Conservation (phyloP, 2,113 vertebrate species). For the Esox niger region DNA sequence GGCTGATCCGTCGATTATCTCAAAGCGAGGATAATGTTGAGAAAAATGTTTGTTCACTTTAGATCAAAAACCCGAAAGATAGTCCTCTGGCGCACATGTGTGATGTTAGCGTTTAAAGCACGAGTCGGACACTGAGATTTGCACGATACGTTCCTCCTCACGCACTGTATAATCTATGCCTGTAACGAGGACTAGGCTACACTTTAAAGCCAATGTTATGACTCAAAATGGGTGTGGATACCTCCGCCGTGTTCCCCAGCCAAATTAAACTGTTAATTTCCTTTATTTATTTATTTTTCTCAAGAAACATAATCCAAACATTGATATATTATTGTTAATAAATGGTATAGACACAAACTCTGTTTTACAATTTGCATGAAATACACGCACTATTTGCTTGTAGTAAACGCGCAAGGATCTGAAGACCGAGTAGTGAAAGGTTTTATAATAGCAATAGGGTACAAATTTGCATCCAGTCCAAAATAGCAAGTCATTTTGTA, state of each 20-base stretch:
- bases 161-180: conserved; percentile 10
- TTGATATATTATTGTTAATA: neutral
- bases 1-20: neutral
- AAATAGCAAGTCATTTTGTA: too few relatives aligned
- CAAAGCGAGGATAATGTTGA: neutral
- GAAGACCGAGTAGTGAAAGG: conserved; percentile 59
- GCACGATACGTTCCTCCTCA: neutral
- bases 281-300: too few relatives aligned
- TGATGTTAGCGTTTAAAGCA: neutral
- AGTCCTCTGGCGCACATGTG: neutral
- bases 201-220: conserved; percentile 87
- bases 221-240: conserved; percentile 73
- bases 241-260: conserved; percentile 73
- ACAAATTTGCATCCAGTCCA: neutral
- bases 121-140: neutral
- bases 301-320: neutral
- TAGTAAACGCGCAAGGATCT: conserved; percentile 72
- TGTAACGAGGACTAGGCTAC: conserved; percentile 6
- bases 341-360: neutral
- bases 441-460: neutral
- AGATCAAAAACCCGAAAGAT: conserved; percentile 1
- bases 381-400: conserved; percentile 68
- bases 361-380: neutral
- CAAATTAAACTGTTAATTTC: too few relatives aligned
- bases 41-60: neutral